Evolutionary conservation across 2,888 invertebrate genomes (phyloP), one percentile per base, ranked within the genome.

Genomic region (Leptogaster cylindrica): DNA sequence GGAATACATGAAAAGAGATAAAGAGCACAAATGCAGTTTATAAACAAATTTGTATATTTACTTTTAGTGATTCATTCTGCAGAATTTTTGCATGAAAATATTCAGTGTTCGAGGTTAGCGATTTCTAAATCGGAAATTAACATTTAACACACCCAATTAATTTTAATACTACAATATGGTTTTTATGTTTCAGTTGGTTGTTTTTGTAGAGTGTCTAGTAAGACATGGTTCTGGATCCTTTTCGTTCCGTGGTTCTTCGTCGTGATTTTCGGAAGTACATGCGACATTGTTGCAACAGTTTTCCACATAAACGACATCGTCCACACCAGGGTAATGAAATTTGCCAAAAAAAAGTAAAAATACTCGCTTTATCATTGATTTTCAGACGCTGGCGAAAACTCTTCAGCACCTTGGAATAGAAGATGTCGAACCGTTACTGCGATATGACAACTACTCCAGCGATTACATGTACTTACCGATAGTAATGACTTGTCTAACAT

Each of bases 401-500:
- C 31, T 70, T 16, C 27, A 48, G 2, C 55, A 67, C 25, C 44
- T 70, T 8, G 50, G 20, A 28, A 63, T 69, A 2, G 16, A 16
- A n/a, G 61, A 65, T 25, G 8, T 46, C n/a, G 55, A 5, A 27
- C 61, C 8, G 25, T 58, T 14, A 23, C 20, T n/a, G 18, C 20
- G 7, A 16, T 78, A 25, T 68, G 73, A 3, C 8, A 72, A 68
- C 1, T 77, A 74, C 64, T 77, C 76, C 18, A 71, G 74, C 2
- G 76, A 77, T 51, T 79, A 77, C 14, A 65, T 76, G 2, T 75
- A 76, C 7, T 78, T 83, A 0, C 74, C 84, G 0, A 80, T 84
- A 75, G 71, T 82, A 6, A 82, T 85, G 80, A 81, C 81, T 2
- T 75, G 83, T 8, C 55, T 85, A 2, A 84, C 83, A 72, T 81